Evolutionary conservation across 2,888 invertebrate species (phyloP).

Genomic region (Melanchra persicariae): DNA sequence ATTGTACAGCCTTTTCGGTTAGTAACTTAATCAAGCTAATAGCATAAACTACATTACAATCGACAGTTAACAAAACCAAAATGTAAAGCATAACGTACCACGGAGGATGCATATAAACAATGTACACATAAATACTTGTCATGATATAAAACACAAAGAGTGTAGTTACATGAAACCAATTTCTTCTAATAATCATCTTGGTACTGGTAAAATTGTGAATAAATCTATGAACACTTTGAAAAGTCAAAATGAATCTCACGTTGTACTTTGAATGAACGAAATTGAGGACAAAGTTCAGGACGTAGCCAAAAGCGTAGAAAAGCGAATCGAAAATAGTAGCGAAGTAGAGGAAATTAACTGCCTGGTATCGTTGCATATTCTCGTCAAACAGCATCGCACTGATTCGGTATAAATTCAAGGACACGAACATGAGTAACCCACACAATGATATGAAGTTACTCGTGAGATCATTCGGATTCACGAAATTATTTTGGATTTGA

Average conservation of each 20-base stretch:
- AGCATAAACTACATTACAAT: conserved; percentile 43
- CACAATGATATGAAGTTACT: conserved; percentile 15
- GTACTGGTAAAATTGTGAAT: conserved; percentile 15
- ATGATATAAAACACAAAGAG: not conserved
- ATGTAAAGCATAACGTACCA: not conserved
- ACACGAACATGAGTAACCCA: conserved; percentile 2
- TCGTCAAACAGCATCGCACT: not conserved
- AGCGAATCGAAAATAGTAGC: conserved; percentile 19
- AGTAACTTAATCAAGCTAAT: conserved; percentile 42
- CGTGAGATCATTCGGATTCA: conserved; percentile 19
- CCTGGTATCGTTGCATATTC: conserved; percentile 13
- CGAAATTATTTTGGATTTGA: conserved; percentile 22
- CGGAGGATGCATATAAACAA: conserved; percentile 5
- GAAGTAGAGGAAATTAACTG: conserved; percentile 25
- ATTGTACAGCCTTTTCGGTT: conserved; percentile 27
- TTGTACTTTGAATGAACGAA: conserved; percentile 17
- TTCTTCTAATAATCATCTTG: conserved; percentile 1
- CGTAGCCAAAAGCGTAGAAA: conserved; percentile 22
- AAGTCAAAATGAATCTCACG: conserved; percentile 40
- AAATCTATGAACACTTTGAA: conserved; percentile 47
- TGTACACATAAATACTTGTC: not conserved
- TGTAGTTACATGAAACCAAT: conserved; percentile 26
- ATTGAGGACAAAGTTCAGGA: conserved; percentile 20
- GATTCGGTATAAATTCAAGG: not conserved
- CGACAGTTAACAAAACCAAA: conserved; percentile 9